phyloP scores from a whole-genome alignment of 2,113 vertebrate genomes.

The Ceyx margarethae region DNA sequence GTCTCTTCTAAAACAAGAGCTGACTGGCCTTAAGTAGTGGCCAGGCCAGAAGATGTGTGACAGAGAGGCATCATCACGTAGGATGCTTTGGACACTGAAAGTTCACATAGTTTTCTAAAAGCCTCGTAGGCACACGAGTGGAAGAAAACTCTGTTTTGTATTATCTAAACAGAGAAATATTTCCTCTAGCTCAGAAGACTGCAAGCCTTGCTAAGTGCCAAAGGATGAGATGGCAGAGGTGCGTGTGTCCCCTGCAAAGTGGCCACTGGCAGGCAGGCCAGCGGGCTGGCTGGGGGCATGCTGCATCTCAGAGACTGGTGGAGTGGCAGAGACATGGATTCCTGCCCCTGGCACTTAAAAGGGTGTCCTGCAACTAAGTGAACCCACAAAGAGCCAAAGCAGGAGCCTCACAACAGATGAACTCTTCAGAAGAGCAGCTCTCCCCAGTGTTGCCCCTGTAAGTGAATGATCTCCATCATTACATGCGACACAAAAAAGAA shows the following conservation, averaged over 20 bases:
- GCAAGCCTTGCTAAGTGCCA: background rate
- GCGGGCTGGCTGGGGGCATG: background rate
- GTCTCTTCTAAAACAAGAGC: background rate
- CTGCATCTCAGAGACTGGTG: background rate
- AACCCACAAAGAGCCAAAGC: background rate
- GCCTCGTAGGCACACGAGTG: background rate
- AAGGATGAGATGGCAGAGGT: background rate
- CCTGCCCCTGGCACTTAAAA: background rate
- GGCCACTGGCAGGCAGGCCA: background rate
- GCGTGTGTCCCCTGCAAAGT: background rate
- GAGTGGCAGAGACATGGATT: background rate
- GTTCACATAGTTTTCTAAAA: background rate
- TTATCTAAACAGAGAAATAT: background rate
- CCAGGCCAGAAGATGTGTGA: background rate
- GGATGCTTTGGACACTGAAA: background rate
- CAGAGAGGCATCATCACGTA: background rate
- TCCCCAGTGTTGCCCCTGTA: rapidly evolving
- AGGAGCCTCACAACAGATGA: background rate
- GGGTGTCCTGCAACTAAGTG: background rate
- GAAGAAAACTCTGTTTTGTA: background rate
- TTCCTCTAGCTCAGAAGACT: background rate
- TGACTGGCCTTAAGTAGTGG: background rate
- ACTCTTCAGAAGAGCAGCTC: background rate
- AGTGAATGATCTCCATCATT: background rate
- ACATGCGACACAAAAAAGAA: background rate